These are phyloP conservation scores for Macaria notata DNA, from an alignment of 2,888 invertebrate species.

Conservation along the genomic window DNA sequence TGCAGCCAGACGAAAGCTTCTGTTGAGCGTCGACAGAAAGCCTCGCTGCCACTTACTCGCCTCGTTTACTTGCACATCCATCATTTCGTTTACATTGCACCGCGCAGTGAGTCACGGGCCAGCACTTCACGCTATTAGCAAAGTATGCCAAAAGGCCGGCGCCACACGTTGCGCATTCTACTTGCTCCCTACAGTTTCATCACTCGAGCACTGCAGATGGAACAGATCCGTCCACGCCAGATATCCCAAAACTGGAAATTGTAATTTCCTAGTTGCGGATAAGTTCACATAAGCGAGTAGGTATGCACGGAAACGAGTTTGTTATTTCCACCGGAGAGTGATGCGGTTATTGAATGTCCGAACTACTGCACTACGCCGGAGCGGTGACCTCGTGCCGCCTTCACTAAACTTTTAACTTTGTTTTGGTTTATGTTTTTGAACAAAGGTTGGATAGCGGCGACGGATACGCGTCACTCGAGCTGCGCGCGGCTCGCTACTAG, in stretches of 20 bases:
- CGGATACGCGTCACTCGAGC: conserved; percentile 50
- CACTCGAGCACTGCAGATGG: conserved; percentile 4
- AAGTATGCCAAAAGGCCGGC: conserved; percentile 62
- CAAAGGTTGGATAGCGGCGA: conserved; percentile 50
- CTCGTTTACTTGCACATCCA: conserved; percentile 70
- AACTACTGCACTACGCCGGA: conserved; percentile 20
- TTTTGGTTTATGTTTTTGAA: conserved; percentile 50
- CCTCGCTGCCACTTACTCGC: conserved; percentile 73
- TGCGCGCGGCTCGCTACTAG: conserved; percentile 65
- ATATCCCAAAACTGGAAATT: conserved; percentile 29
- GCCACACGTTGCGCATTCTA: conserved; percentile 45
- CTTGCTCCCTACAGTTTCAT: conserved; percentile 27
- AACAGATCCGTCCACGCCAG: conserved; percentile 1
- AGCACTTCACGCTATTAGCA: conserved; percentile 56
- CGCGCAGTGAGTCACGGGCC: conserved; percentile 64
- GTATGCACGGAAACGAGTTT: conserved; percentile 45
- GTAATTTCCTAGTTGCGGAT: conserved; percentile 36
- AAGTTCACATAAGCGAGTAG: conserved; percentile 31
- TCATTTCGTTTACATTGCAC: conserved; percentile 71
- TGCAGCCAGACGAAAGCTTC: conserved; percentile 71
- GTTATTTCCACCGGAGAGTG: conserved; percentile 53
- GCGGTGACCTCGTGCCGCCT: conserved; percentile 62
- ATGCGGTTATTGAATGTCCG: conserved; percentile 39
- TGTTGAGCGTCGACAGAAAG: conserved; percentile 72
- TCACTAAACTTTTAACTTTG: conserved; percentile 51